These are phyloP conservation scores for Drosophila tropicalis DNA, from an alignment of 1,140 invertebrate species.

Conservation along the genomic window DNA sequence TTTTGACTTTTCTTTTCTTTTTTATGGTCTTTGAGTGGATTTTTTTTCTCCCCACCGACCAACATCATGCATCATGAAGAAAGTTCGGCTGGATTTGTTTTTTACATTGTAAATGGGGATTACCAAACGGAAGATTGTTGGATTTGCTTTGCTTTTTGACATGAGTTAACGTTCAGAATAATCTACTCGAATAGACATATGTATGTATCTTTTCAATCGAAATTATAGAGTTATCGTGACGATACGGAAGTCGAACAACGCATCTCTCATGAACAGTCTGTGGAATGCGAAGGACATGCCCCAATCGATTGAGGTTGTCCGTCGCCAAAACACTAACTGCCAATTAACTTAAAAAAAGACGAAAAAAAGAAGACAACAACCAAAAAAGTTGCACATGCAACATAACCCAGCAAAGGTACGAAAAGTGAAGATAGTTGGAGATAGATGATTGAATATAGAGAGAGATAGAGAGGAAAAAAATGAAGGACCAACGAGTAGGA, in stretches of 20 bases:
- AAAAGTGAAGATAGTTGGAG: constrained; percentile 12
- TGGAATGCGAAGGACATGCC: neutral
- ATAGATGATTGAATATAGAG: constrained; percentile 2
- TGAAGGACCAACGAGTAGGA: neutral
- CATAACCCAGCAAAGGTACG: constrained; percentile 37
- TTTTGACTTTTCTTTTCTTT: constrained; percentile 21
- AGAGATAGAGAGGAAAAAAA: constrained; percentile 9
- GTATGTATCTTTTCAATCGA: too few relatives aligned
- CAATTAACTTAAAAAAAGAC: constrained; percentile 73
- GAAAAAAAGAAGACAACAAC: neutral
- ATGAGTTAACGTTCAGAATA: neutral
- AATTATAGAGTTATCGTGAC: neutral
- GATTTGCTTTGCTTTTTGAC: neutral
- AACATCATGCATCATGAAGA: constrained; percentile 29
- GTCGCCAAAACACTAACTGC: constrained; percentile 55
- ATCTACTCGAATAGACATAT: too few relatives aligned
- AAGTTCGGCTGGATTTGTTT: constrained; percentile 22
- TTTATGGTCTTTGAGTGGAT: constrained; percentile 50
- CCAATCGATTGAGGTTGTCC: constrained; percentile 21
- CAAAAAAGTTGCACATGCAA: constrained; percentile 38
- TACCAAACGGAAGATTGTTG: neutral
- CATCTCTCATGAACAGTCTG: neutral
- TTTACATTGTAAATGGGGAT: constrained; percentile 9
- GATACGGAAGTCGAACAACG: neutral
- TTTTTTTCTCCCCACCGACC: constrained; percentile 11